Evolutionary conservation across 2,797 vertebrate genomes (phyloP).

Genomic region (Anguilla obscura): DNA sequence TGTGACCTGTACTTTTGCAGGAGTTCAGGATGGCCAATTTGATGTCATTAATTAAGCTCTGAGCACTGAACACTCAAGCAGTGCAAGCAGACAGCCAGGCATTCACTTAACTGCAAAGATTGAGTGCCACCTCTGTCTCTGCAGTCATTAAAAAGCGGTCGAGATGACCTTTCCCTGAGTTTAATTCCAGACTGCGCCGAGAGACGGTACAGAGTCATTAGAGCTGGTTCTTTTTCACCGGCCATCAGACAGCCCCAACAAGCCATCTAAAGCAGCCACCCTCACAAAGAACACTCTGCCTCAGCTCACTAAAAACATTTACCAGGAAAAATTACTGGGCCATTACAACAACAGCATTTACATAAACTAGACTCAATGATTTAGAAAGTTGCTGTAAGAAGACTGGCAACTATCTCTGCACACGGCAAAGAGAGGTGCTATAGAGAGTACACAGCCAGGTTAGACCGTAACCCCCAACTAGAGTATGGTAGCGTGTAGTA

Average conservation of each 20-base stretch:
- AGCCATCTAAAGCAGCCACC: neutral
- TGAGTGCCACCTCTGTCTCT: neutral
- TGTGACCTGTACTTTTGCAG: neutral
- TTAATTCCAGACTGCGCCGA: neutral
- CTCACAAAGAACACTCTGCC: neutral
- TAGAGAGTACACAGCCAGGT: neutral
- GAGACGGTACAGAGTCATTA: neutral
- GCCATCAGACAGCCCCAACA: neutral
- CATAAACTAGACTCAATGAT: neutral
- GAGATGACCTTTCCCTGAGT: neutral
- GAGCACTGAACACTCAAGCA: neutral
- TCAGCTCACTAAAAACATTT: neutral
- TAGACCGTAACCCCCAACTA: too few relatives aligned
- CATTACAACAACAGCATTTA: neutral
- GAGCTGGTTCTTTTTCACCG: neutral
- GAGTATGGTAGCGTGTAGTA: neutral
- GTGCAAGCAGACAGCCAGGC: neutral
- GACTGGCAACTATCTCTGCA: neutral
- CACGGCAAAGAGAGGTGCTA: neutral
- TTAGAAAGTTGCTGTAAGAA: neutral
- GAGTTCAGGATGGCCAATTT: neutral
- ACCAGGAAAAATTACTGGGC: neutral
- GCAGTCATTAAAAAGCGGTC: neutral
- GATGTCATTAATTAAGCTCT: slow-evolving; percentile 14
- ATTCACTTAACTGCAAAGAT: neutral